These are phyloP conservation scores for Drosophila incognita DNA, from an alignment of 2,888 invertebrate genomes.

Conservation along the genomic window DNA sequence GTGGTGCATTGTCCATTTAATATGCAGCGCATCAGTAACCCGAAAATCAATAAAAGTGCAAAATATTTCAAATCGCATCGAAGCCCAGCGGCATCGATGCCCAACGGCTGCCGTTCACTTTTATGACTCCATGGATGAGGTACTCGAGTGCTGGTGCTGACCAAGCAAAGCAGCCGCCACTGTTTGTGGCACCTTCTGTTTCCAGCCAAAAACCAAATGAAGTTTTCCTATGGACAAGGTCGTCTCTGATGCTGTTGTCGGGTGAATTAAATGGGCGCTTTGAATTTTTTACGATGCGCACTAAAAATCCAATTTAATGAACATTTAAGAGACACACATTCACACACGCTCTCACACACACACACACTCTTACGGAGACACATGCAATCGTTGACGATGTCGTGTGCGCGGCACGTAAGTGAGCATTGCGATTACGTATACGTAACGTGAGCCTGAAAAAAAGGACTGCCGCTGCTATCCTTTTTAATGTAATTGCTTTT, in stretches of 20 bases:
- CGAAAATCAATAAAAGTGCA: conserved; percentile 73
- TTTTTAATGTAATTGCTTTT: conserved; percentile 84
- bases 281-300: conserved; percentile 82
- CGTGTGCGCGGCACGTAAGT: conserved; percentile 62
- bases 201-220: conserved; percentile 42
- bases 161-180: conserved; percentile 45
- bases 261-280: conserved; percentile 77
- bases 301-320: conserved; percentile 84
- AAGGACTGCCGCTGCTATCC: conserved; percentile 73
- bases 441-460: conserved; percentile 52
- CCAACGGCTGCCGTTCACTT: conserved; percentile 51
- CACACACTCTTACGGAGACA: conserved; percentile 20
- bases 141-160: conserved; percentile 62
- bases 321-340: conserved; percentile 82
- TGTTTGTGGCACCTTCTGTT: conserved; percentile 54
- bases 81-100: conserved; percentile 18
- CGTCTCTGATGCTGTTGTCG: conserved; percentile 51
- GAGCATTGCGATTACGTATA: conserved; percentile 67
- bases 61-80: conserved; percentile 76
- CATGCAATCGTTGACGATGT: conserved; percentile 34
- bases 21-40: conserved; percentile 73
- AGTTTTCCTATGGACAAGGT: conserved; percentile 39
- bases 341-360: conserved; percentile 21
- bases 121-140: conserved; percentile 58
- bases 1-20: conserved; percentile 65